A percentile compares a stretch with the other conserved stretches of the same genome.
These are phyloP conservation scores for Sakesphorus luctuosus DNA, from an alignment of 2,113 vertebrate genomes.

Conservation along the genomic window DNA sequence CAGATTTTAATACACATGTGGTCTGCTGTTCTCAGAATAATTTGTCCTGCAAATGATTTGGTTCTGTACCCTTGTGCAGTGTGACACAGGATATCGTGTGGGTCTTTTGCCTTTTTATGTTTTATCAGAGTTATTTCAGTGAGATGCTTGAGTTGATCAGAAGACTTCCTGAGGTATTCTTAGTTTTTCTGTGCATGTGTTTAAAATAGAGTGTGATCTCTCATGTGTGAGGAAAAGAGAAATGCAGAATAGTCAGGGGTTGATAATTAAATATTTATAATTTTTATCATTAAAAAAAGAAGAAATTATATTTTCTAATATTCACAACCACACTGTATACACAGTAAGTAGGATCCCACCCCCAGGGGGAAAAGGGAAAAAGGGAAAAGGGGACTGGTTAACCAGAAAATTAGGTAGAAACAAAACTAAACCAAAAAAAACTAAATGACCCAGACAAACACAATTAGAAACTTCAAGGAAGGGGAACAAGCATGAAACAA, in stretches of 20 bases:
- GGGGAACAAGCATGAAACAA: too few relatives aligned
- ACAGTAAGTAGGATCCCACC: too few relatives aligned
- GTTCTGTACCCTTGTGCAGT: not conserved
- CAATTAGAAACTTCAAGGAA: too few relatives aligned
- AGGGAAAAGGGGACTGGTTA: too few relatives aligned
- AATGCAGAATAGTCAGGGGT: not conserved
- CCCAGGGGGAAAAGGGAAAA: too few relatives aligned
- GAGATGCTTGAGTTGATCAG: not conserved
- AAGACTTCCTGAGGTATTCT: not conserved
- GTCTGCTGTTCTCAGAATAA: not conserved
- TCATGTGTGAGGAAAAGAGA: not conserved
- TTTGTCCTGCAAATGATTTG: not conserved
- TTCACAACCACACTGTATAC: too few relatives aligned
- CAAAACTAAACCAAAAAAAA: too few relatives aligned
- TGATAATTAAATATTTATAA: not conserved
- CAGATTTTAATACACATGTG: not conserved
- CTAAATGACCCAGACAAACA: too few relatives aligned
- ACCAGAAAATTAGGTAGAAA: too few relatives aligned
- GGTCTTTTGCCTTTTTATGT: not conserved
- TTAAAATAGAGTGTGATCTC: not conserved
- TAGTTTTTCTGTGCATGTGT: not conserved
- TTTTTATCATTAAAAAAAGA: too few relatives aligned
- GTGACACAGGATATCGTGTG: not conserved
- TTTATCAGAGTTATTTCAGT: not conserved
- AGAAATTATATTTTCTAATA: too few relatives aligned